phyloP scores from a whole-genome alignment of 2,113 vertebrate species.

The Gnathonemus longibarbis region DNA sequence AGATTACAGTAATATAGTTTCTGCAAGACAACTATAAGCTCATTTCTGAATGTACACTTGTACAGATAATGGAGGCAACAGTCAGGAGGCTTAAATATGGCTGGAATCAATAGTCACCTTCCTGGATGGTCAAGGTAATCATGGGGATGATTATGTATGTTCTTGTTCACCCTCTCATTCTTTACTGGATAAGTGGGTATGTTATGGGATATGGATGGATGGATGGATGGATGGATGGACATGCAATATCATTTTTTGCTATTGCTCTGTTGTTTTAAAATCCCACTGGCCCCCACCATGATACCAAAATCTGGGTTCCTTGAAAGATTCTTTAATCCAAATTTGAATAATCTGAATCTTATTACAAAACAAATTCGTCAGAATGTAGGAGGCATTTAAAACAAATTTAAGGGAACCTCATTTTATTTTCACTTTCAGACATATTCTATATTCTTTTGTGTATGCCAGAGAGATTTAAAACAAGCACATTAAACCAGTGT shows the following conservation, averaged over 20 bases:
- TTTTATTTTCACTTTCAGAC: neutral
- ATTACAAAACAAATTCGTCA: neutral
- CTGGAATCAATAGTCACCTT: neutral
- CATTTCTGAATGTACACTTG: neutral
- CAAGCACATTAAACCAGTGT: neutral
- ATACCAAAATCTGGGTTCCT: neutral
- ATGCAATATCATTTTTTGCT: neutral
- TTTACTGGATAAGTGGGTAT: neutral
- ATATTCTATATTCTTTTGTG: neutral
- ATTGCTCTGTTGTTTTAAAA: neutral
- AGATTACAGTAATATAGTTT: neutral
- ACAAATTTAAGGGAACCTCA: neutral
- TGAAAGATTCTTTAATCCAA: neutral
- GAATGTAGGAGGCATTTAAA: neutral
- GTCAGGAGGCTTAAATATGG: neutral
- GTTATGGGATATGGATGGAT: neutral
- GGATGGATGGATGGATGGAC: neutral
- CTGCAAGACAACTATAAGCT: neutral
- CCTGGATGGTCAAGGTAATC: neutral
- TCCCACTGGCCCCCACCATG: no score
- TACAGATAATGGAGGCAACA: neutral
- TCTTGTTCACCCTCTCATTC: neutral
- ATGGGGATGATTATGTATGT: neutral
- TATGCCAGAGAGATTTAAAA: neutral
- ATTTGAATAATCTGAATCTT: neutral